Percentiles rank a stretch among this genome's conserved stretches.
Conservation (phyloP, 1,140 invertebrate genomes). For the Zaprionus ornatus region DNA sequence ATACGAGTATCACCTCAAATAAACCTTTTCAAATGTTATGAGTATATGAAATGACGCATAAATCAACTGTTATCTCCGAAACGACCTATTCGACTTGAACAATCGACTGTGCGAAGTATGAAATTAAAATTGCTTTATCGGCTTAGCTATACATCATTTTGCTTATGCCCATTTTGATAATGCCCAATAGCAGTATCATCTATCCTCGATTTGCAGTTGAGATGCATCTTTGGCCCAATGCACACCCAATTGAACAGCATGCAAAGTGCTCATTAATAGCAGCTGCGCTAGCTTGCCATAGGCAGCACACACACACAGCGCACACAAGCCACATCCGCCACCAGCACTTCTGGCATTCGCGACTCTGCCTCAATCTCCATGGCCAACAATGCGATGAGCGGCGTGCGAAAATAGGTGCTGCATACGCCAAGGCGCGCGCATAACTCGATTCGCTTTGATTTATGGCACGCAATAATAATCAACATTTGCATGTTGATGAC, state of each 20-base stretch:
- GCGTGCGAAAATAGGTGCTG: constrained; percentile 53
- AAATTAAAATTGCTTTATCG: background rate
- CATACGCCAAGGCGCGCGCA: constrained; percentile 65
- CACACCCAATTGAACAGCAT: constrained; percentile 58
- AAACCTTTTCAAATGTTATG: background rate
- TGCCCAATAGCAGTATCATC: background rate
- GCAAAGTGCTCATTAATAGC: constrained; percentile 70
- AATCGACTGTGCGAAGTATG: background rate
- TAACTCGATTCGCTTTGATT: constrained; percentile 76
- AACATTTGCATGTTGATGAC: constrained; percentile 66
- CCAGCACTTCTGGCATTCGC: background rate
- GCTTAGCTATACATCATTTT: background rate
- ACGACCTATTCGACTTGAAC: background rate
- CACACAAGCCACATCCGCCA: background rate
- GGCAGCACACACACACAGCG: background rate
- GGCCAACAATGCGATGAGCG: background rate
- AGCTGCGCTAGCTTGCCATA: constrained; percentile 22
- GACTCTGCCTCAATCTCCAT: background rate
- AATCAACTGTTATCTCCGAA: background rate
- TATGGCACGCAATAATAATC: constrained; percentile 79
- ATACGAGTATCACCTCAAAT: too few species aligned
- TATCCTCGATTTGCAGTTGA: constrained; percentile 7
- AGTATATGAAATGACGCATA: background rate
- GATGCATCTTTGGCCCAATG: constrained; percentile 12
- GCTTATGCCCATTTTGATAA: background rate